Percentiles rank a stretch among this genome's conserved stretches.
phyloP scores from a whole-genome alignment of 2,888 invertebrate genomes.

The Lamellibrachia columna region DNA sequence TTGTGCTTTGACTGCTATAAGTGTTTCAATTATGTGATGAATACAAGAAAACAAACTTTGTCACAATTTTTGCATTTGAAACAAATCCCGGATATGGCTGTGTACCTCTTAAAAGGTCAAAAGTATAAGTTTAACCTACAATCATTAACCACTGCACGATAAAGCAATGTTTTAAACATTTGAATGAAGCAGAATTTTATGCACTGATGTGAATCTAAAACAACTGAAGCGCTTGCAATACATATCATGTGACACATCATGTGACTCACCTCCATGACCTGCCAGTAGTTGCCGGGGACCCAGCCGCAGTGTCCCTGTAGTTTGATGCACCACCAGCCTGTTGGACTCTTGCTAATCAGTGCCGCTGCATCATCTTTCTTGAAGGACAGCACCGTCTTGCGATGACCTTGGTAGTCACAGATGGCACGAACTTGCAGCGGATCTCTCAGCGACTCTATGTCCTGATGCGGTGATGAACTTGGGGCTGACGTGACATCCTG shows the following conservation, averaged over 20 bases:
- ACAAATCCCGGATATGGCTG: too few species aligned
- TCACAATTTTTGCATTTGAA: too few species aligned
- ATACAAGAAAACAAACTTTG: too few species aligned
- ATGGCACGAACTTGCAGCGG: conserved; percentile 26
- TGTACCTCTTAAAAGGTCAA: too few species aligned
- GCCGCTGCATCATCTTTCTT: conserved; percentile 28
- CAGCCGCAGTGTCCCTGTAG: conserved; percentile 29
- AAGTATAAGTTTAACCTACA: too few species aligned
- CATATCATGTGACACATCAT: background rate
- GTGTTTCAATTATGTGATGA: too few species aligned
- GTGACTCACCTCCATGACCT: conserved; percentile 23
- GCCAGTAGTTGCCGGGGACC: conserved; percentile 38
- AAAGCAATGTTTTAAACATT: too few species aligned
- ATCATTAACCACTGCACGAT: too few species aligned
- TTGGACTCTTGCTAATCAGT: conserved; percentile 29
- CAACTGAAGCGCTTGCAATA: background rate
- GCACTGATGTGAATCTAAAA: background rate
- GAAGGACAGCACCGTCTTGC: conserved; percentile 30
- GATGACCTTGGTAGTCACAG: conserved; percentile 27
- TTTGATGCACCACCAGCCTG: conserved; percentile 35
- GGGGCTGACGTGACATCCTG: background rate
- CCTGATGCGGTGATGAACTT: background rate
- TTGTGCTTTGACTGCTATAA: too few species aligned
- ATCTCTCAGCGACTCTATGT: background rate
- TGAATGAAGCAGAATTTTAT: background rate